Conservation (phyloP, 2,888 invertebrate species). For the Phortica magna region DNA sequence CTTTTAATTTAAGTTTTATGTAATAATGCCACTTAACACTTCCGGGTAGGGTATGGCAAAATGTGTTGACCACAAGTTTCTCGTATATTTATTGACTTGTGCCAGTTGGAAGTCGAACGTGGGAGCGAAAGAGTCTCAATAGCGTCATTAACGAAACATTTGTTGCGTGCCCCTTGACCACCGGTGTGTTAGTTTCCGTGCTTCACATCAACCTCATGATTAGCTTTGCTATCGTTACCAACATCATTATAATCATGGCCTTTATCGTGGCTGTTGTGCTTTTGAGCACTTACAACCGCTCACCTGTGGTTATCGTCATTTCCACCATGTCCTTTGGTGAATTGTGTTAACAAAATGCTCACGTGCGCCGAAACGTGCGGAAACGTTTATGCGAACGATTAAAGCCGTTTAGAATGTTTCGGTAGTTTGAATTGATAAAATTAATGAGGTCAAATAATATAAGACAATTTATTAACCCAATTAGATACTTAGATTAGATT, state of each 20-base stretch:
- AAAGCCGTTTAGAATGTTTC: not conserved
- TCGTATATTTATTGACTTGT: conserved; percentile 35
- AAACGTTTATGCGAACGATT: not conserved
- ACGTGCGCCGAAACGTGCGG: not conserved
- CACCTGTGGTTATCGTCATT: not conserved
- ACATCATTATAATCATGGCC: not conserved
- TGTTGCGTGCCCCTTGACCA: conserved; percentile 60
- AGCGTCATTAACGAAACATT: conserved; percentile 60
- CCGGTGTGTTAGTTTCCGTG: conserved; percentile 25
- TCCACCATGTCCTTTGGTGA: not conserved
- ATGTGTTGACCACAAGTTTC: not conserved
- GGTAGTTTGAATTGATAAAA: not conserved
- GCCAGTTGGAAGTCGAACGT: not conserved
- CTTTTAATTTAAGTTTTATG: too few species aligned
- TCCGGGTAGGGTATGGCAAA: not conserved
- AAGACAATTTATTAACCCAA: not conserved
- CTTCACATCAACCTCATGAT: not conserved
- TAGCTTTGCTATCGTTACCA: not conserved
- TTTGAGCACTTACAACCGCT: not conserved
- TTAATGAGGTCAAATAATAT: not conserved
- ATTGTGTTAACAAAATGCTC: conserved; percentile 1
- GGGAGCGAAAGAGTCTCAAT: conserved; percentile 45
- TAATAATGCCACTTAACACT: not conserved
- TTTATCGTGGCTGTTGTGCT: not conserved
- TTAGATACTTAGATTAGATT: not conserved